These are phyloP conservation scores for Portevinia maculata DNA, from an alignment of 2,888 invertebrate genomes.

Conservation along the genomic window DNA sequence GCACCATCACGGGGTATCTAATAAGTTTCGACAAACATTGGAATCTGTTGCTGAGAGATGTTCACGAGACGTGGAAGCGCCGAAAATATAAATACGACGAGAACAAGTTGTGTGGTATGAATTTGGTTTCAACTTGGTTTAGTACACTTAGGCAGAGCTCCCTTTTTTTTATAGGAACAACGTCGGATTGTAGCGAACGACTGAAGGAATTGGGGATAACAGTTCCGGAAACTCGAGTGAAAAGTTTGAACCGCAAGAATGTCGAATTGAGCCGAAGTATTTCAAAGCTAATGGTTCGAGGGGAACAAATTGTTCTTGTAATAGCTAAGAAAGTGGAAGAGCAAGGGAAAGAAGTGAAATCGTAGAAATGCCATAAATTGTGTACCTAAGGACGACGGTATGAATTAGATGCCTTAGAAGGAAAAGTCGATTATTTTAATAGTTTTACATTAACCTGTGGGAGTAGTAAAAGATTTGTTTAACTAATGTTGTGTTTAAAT, in stretches of 20 bases:
- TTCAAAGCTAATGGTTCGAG: constrained; percentile 88
- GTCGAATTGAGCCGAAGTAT: constrained; percentile 88
- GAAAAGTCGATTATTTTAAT: too few species aligned
- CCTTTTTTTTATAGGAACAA: constrained; percentile 79
- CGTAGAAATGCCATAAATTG: neutral
- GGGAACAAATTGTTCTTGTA: constrained; percentile 89
- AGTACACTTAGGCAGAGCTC: neutral
- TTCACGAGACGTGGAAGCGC: constrained; percentile 91
- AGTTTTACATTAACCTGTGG: too few species aligned
- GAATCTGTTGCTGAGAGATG: constrained; percentile 93
- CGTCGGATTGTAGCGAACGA: constrained; percentile 82
- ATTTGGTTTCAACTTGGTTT: neutral
- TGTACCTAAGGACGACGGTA: too few species aligned
- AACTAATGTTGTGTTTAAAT: too few species aligned
- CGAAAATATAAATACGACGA: constrained; percentile 82
- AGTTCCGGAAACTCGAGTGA: constrained; percentile 85
- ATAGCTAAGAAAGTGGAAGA: constrained; percentile 60
- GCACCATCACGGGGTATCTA: constrained; percentile 90
- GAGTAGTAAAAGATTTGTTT: too few species aligned
- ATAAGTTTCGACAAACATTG: constrained; percentile 96
- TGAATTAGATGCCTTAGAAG: too few species aligned
- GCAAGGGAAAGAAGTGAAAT: neutral
- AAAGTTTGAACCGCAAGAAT: constrained; percentile 85
- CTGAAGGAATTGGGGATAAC: constrained; percentile 83
- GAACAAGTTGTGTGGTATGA: constrained; percentile 77